Percentiles rank a stretch among this genome's conserved stretches.
These are phyloP conservation scores for Parazoanthus swiftii DNA, from an alignment of 92 coral and sea anemone genomes.

Conservation along the genomic window DNA sequence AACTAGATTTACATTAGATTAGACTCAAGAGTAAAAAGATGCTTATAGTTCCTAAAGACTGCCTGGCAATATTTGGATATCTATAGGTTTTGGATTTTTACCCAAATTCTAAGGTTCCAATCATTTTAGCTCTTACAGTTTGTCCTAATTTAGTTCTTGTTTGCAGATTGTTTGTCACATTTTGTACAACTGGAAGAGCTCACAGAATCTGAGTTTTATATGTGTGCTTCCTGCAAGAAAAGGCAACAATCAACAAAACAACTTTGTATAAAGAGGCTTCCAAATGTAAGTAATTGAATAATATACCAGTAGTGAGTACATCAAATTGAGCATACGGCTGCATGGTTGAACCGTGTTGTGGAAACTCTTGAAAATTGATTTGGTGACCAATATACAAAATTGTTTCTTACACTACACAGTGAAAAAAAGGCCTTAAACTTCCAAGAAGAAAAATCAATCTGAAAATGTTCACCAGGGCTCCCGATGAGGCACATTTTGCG, in stretches of 20 bases:
- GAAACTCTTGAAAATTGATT: background rate
- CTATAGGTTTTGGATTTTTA: no score
- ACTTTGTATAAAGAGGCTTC: conserved; percentile 88
- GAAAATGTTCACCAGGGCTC: no score
- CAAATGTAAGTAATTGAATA: conserved; percentile 73
- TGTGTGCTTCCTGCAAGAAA: conserved; percentile 92
- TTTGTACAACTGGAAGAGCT: conserved; percentile 80
- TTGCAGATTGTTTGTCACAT: conserved; percentile 87
- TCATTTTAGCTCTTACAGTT: background rate
- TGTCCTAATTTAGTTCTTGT: conserved; percentile 11
- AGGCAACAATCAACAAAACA: conserved; percentile 93
- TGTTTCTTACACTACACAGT: background rate
- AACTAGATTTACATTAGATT: no score
- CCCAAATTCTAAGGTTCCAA: no score
- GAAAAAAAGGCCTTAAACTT: no score
- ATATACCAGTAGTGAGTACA: conserved; percentile 44
- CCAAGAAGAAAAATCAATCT: no score
- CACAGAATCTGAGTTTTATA: conserved; percentile 73
- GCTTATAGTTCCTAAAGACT: no score
- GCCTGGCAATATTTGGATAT: no score
- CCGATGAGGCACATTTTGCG: no score
- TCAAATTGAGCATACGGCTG: conserved; percentile 10
- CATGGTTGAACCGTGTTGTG: background rate
- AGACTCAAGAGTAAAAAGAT: no score
- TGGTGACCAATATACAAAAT: no score